Evolutionary conservation across 2,797 vertebrate genomes (phyloP).

Genomic region (Pantherophis vulpinus): DNA sequence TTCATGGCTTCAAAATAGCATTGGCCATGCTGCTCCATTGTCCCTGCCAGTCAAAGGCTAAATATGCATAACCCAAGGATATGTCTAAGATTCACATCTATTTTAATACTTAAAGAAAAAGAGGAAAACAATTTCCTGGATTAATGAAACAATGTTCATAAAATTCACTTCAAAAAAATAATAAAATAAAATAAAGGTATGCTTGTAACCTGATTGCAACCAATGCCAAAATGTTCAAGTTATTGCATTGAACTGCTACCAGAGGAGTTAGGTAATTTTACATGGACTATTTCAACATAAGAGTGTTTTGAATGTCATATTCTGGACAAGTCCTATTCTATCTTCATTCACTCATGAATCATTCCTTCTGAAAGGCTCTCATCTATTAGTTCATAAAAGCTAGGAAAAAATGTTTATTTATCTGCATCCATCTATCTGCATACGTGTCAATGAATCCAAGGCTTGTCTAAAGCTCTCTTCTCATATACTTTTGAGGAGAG

Average conservation of each 20-base stretch:
- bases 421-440: slow-evolving; percentile 50
- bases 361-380: slow-evolving; percentile 43
- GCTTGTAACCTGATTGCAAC: neutral
- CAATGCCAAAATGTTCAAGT: slow-evolving; percentile 27
- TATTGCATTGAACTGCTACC: slow-evolving; percentile 21
- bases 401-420: slow-evolving; percentile 44
- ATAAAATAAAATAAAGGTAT: neutral
- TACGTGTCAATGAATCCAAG: slow-evolving; percentile 5
- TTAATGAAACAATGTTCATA: slow-evolving; percentile 33
- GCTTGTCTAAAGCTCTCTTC: slow-evolving; percentile 23
- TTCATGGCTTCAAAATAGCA: slow-evolving; percentile 19
- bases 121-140: slow-evolving; percentile 27
- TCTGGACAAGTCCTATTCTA: slow-evolving; percentile 13
- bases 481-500: slow-evolving; percentile 27
- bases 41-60: neutral
- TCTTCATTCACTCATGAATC: slow-evolving; percentile 51
- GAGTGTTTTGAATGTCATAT: slow-evolving; percentile 26
- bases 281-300: slow-evolving; percentile 41
- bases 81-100: slow-evolving; percentile 21
- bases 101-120: slow-evolving; percentile 21
- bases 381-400: slow-evolving; percentile 17
- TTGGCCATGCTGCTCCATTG: slow-evolving; percentile 17
- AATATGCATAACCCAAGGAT: neutral
- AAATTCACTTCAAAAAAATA: neutral
- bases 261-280: slow-evolving; percentile 32